These are phyloP conservation scores for Cataglyphis livida DNA, from an alignment of 2,888 invertebrate species.

Conservation along the genomic window DNA sequence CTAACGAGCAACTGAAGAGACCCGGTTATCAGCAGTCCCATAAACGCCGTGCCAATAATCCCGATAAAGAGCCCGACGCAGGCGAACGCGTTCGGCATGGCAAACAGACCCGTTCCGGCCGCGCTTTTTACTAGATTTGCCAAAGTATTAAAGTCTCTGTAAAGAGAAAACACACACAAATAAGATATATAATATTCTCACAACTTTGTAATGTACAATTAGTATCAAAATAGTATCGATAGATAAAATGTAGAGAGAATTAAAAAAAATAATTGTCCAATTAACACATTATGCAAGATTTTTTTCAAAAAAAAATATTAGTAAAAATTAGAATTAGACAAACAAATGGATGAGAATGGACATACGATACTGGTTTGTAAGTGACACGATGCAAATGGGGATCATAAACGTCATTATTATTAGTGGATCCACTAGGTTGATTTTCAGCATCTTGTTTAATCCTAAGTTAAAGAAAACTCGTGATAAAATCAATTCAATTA, in stretches of 20 bases:
- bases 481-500: neutral
- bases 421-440: constrained; percentile 16
- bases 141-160: constrained; percentile 71
- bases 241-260: neutral
- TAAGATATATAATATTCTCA: neutral
- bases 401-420: constrained; percentile 62
- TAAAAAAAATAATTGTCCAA: neutral
- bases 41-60: constrained; percentile 69
- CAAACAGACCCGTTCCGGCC: constrained; percentile 76
- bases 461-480: constrained; percentile 2
- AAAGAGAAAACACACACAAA: constrained; percentile 14
- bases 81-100: constrained; percentile 77
- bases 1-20: constrained; percentile 73
- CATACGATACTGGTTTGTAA: constrained; percentile 71
- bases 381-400: constrained; percentile 68
- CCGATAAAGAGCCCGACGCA: constrained; percentile 75
- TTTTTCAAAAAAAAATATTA: neutral
- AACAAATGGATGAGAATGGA: neutral
- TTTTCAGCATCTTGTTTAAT: neutral
- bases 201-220: neutral
- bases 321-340: neutral
- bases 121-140: constrained; percentile 76
- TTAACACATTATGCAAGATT: neutral
- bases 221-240: neutral
- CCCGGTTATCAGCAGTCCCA: constrained; percentile 73